Evolutionary conservation across 2,797 vertebrate genomes (phyloP).

Genomic region (Mus minutoides): DNA sequence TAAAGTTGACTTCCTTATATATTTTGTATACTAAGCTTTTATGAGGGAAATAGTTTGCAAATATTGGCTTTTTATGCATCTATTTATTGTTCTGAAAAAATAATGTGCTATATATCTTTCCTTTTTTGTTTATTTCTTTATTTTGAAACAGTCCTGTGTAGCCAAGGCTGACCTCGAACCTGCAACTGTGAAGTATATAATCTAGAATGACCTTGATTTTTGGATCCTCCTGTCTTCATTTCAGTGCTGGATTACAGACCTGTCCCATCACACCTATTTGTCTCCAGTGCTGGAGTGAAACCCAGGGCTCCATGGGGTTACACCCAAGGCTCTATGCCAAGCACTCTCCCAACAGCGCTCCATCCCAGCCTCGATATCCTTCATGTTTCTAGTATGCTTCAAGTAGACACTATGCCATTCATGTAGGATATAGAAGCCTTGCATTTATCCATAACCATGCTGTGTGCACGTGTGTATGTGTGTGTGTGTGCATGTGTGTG

Average conservation of each 20-base stretch:
- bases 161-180: background rate
- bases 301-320: too few species aligned
- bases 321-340: too few species aligned
- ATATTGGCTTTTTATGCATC: background rate
- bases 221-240: background rate
- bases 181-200: background rate
- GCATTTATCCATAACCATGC: too few species aligned
- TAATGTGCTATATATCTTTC: too few species aligned
- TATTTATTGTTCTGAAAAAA: background rate
- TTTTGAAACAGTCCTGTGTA: background rate
- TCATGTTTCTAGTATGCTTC: too few species aligned
- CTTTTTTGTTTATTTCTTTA: background rate
- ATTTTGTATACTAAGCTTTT: background rate
- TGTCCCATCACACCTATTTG: background rate
- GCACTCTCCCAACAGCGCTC: too few species aligned
- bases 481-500: too few species aligned
- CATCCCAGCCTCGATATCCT: too few species aligned
- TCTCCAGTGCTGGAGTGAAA: too few species aligned
- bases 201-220: background rate
- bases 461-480: too few species aligned
- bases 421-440: too few species aligned
- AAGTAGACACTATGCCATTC: too few species aligned
- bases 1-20: background rate
- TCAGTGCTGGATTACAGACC: background rate
- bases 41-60: background rate